Base-by-base conservation (phyloP, 1,140 invertebrate genomes). In the Tetragnatha versicolor region DNA sequence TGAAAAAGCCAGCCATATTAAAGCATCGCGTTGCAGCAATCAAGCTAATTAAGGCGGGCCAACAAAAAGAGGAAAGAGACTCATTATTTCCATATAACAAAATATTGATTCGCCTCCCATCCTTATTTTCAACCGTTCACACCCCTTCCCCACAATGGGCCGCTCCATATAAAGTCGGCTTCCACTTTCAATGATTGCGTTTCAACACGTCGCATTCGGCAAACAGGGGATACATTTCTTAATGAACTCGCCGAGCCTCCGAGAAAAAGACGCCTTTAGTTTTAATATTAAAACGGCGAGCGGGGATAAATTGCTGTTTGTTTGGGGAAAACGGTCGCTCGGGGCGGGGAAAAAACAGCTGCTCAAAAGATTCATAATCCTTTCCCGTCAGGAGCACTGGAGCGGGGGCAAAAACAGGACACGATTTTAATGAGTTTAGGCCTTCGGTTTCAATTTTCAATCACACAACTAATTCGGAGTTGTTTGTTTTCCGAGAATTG, bases 61-160 rank as follows among this genome's bases (percentile, higher is more conserved):
- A 39, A n/a, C 31, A 39, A 65, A 49, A 77, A 47, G 37, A 65
- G 29, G 55, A 60, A 42, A 31, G 45, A n/a, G 39, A 77, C 73
- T 77, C 73, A 77, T 77, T 77, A 77, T 77, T 77, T 77, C 49
- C 60, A 77, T 77, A 77, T 77, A 77, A 77, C 73, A 77, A 77
- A 77, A 65, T 77, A 77, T 77, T 77, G 73, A 77, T 77, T 70
- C 68, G 47, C 25, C 47, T 51, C 61, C 73, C 73, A 77, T 77
- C 73, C 73, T 42, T 66, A 77, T 77, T 77, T 77, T 77, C 61
- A 22, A 49, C 73, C 73, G 53, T 55, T 65, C 73, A 53, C 61
- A 63, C 73, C 73, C 70, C 73, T 63, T 77, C 53, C 66, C 65
- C 73, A 77, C 66, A 77, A 77, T 77, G 73, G 66, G 73, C 61